Conservation (phyloP, 2,888 invertebrate genomes). For the Drosophila pullipes region DNA sequence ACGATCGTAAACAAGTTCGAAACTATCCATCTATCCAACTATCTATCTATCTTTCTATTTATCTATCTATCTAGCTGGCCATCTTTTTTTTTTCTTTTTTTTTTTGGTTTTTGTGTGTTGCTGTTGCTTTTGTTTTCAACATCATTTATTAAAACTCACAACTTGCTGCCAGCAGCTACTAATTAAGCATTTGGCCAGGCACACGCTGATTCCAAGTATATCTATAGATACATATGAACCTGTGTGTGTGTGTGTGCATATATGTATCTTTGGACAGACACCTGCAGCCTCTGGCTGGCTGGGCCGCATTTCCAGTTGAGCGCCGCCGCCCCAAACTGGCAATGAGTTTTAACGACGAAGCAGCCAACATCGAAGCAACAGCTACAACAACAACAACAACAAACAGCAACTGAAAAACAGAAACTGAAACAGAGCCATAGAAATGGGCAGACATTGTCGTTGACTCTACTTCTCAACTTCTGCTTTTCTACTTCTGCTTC, state of each 20-base stretch:
- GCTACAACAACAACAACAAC: slow-evolving; percentile 2
- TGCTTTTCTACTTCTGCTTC: not conserved
- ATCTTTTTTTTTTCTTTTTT: not conserved
- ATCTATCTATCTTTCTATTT: not conserved
- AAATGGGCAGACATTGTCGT: slow-evolving; percentile 48
- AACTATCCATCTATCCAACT: not conserved
- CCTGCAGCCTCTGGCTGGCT: slow-evolving; percentile 71
- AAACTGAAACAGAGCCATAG: slow-evolving; percentile 35
- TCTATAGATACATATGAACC: slow-evolving; percentile 15
- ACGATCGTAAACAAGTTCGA: slow-evolving; percentile 1
- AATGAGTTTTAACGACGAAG: slow-evolving; percentile 56
- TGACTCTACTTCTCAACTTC: slow-evolving; percentile 5
- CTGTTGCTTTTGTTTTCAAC: slow-evolving; percentile 13
- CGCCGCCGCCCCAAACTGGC: slow-evolving; percentile 72
- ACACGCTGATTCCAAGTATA: slow-evolving; percentile 10
- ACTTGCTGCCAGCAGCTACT: slow-evolving; percentile 62
- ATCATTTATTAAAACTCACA: slow-evolving; percentile 62
- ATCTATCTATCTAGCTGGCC: not conserved
- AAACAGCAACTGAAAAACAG: slow-evolving; percentile 24
- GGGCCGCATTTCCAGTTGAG: slow-evolving; percentile 76
- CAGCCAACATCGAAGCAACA: slow-evolving; percentile 31
- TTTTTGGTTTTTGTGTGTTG: not conserved
- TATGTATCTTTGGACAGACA: slow-evolving; percentile 49
- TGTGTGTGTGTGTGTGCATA: slow-evolving; percentile 8
- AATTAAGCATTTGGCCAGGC: slow-evolving; percentile 65